A percentile compares a stretch with the other conserved stretches of the same genome.
Conservation (phyloP, 2,888 invertebrate species). For the Lasioglossum pauxillum region DNA sequence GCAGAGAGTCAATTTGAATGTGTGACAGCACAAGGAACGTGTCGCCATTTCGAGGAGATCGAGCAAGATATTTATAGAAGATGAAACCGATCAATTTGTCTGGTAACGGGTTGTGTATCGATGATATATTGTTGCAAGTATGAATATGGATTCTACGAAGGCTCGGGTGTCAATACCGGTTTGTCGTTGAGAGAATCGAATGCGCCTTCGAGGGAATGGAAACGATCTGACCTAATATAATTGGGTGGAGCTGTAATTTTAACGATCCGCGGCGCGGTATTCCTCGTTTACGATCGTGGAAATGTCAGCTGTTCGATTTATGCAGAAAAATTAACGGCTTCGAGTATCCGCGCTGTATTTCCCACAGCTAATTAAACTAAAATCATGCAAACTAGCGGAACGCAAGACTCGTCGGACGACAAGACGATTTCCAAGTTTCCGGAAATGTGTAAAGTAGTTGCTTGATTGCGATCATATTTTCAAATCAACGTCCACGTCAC, state of each 20-base stretch:
- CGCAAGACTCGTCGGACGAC: neutral
- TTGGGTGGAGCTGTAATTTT: constrained; percentile 2
- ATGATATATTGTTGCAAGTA: neutral
- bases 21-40: neutral
- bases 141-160: neutral
- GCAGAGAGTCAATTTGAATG: neutral
- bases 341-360: constrained; percentile 17
- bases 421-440: neutral
- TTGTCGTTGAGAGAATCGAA: neutral
- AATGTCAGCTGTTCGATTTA: constrained; percentile 28
- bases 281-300: constrained; percentile 29
- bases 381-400: neutral
- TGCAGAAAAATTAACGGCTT: constrained; percentile 16
- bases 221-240: neutral
- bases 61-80: neutral
- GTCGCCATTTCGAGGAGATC: neutral
- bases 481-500: neutral
- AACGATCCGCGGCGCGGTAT: neutral
- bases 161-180: neutral
- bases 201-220: neutral
- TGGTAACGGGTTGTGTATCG: neutral
- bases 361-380: constrained; percentile 21
- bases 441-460: neutral
- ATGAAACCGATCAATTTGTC: neutral
- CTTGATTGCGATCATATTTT: neutral